Evolutionary conservation across 2,113 vertebrate species (phyloP).

Genomic region (Lontra canadensis): DNA sequence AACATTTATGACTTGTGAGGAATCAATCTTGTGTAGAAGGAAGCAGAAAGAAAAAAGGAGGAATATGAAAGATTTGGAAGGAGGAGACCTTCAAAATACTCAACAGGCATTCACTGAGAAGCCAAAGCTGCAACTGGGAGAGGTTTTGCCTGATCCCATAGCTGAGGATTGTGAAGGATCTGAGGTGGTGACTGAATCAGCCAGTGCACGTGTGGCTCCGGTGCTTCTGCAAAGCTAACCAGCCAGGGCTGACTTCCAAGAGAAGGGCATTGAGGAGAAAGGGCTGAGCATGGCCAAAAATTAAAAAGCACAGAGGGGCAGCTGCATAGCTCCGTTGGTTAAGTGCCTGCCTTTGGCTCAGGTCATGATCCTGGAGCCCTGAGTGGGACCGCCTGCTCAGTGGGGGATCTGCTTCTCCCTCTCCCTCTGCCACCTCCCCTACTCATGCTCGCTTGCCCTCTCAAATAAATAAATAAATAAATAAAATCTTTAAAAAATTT

Average conservation of each 20-base stretch:
- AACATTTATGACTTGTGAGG: neutral
- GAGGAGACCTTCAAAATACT: neutral
- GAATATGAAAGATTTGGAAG: neutral
- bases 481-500: neutral
- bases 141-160: neutral
- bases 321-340: neutral
- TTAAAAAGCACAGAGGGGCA: neutral
- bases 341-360: neutral
- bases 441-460: neutral
- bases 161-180: neutral
- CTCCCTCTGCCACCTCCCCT: neutral
- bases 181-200: neutral
- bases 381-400: neutral
- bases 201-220: rapidly evolving
- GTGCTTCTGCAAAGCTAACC: neutral
- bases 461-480: neutral
- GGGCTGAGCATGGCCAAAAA: neutral
- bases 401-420: neutral
- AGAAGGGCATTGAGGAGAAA: neutral
- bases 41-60: neutral
- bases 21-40: neutral
- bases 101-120: neutral
- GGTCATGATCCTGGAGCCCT: neutral
- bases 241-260: neutral
- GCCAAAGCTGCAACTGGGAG: neutral